Base-by-base conservation (phyloP, 37 sponge, comb jelly and placozoan genomes). In the Crambe crambe region DNA sequence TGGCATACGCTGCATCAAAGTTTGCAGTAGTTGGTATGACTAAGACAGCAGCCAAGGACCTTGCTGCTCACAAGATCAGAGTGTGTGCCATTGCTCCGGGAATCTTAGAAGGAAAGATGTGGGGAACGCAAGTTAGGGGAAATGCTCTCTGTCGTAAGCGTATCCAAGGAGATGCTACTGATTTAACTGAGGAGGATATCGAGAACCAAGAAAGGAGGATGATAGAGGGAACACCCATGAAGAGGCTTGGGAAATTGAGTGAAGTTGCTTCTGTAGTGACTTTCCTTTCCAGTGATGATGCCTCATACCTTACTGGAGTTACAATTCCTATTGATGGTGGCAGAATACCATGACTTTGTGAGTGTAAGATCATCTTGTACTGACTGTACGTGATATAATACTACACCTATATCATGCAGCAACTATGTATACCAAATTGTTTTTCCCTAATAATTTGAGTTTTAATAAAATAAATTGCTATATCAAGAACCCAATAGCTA, bases 61-160 rank as follows among this genome's bases (percentile, higher is more conserved):
- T 95, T 2, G 95, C 91, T 1, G 83, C 75, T 0, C 63, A 90
- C 61, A 68, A 77, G 12, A 90, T 94, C 37, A 58, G 95, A 27
- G 95, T 94, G 39, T 87, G 88, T 82, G 95, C 91, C 3, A 66
- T 94, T 31, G 78, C 95, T 0, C 95, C 95, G 0, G 95, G 95
- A 18, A 66, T 94, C 2, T 47, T 94, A 26, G 95, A 94, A 44
- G 91, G 95, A 29, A 58, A 51, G 34, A 80, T 94, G 91, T 94
- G 95, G 95, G 0, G 18, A 30, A 73, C 88, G 0, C 95, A 94
- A 56, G 82, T 90, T 31, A 80, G 47, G n/a, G 90, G 87, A 3
- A 80, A 80, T 35, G 93, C 89, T 47, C 32, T 39, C 8, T 88
- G 89, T 70, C 37, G 82, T 23, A 80, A 81, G 30, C 42, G 47